Conservation (phyloP, 2,888 invertebrate genomes). For the Phalera bucephala region DNA sequence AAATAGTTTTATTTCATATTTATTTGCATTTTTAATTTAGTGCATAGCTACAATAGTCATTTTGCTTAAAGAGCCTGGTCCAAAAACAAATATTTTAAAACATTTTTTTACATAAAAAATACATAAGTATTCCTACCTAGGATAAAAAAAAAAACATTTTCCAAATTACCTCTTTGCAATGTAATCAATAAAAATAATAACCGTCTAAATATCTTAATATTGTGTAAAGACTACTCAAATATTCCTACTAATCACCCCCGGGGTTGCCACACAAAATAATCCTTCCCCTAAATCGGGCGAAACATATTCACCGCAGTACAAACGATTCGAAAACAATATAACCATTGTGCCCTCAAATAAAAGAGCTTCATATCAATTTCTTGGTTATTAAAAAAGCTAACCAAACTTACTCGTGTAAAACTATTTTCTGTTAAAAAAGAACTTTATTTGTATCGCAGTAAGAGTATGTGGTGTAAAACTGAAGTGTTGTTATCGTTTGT, state of each 20-base stretch:
- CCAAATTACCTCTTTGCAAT: no score
- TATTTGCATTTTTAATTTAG: no score
- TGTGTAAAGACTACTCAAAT: no score
- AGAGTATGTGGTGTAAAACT: constrained; percentile 1
- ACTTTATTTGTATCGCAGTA: constrained; percentile 18
- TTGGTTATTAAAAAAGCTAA: constrained; percentile 40
- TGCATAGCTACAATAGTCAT: no score
- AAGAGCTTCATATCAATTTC: constrained; percentile 67
- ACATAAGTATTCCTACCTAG: no score
- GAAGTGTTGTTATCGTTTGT: constrained; percentile 12
- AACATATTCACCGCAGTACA: constrained; percentile 51
- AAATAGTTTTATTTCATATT: no score
- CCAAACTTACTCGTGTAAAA: constrained; percentile 2
- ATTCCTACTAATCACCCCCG: constrained; percentile 49
- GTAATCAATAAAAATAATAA: no score
- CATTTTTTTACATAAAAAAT: no score
- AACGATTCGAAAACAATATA: constrained; percentile 62
- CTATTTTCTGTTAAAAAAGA: constrained; percentile 11
- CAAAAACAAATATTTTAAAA: no score
- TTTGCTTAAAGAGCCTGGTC: no score
- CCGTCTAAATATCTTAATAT: no score
- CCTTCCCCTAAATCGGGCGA: constrained; percentile 51
- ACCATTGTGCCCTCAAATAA: constrained; percentile 60
- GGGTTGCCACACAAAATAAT: constrained; percentile 40
- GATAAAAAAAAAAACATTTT: no score